Conservation (phyloP, 2,797 vertebrate species). For the Sebastes taczanowskii region DNA sequence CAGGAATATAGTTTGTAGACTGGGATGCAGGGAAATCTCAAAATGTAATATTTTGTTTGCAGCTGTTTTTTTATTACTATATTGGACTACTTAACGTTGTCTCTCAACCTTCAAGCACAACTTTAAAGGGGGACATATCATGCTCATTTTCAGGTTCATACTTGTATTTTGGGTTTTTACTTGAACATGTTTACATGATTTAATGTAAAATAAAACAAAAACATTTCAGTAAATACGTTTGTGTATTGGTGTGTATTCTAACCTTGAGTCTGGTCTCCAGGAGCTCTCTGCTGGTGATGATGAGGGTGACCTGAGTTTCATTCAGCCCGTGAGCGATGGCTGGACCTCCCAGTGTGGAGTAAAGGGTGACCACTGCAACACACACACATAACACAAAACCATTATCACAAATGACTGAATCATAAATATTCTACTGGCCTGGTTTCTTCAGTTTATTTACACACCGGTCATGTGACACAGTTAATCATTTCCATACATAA, state of each 20-base stretch:
- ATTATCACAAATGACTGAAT: background rate
- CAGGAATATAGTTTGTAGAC: background rate
- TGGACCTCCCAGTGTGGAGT: constrained; percentile 92
- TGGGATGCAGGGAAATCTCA: background rate
- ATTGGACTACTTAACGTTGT: too few species aligned
- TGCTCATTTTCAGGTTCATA: too few species aligned
- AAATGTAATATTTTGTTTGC: background rate
- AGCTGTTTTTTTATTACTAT: background rate
- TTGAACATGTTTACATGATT: too few species aligned
- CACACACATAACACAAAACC: constrained; percentile 12
- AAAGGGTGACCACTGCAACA: constrained; percentile 91
- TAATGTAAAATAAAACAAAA: too few species aligned
- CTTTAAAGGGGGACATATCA: too few species aligned
- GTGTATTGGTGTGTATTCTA: constrained; percentile 19
- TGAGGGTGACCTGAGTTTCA: constrained; percentile 92
- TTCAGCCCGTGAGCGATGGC: constrained; percentile 93
- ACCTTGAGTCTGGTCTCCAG: constrained; percentile 94
- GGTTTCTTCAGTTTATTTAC: background rate
- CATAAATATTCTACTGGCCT: background rate
- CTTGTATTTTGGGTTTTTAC: too few species aligned
- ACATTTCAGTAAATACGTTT: background rate
- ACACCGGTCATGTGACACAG: background rate
- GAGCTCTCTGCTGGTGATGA: constrained; percentile 94
- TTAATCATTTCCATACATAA: background rate
- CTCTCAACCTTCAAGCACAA: background rate